phyloP scores from a whole-genome alignment of 2,113 vertebrate species.

The Hyperopisus bebe region DNA sequence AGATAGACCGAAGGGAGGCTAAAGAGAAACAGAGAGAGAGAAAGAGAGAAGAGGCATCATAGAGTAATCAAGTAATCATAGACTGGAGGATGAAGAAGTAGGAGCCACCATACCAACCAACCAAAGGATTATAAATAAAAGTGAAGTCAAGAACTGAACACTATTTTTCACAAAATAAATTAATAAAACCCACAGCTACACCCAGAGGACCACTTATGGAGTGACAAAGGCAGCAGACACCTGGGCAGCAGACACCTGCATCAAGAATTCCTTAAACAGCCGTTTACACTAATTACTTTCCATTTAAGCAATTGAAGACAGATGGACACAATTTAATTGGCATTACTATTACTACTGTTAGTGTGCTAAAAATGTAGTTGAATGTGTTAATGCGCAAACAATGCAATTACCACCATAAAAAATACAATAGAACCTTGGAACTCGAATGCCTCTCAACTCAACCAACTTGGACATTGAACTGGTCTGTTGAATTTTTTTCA shows the following conservation, averaged over 20 bases:
- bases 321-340: background rate
- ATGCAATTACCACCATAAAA: background rate
- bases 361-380: background rate
- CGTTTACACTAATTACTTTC: background rate
- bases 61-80: background rate
- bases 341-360: background rate
- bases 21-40: too few relatives aligned
- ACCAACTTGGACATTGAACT: too few relatives aligned
- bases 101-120: background rate
- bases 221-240: background rate
- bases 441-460: too few relatives aligned
- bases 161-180: background rate
- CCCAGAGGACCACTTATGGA: background rate
- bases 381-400: background rate
- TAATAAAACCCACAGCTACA: background rate
- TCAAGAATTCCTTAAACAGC: background rate
- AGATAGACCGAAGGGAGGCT: background rate
- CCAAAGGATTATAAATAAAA: background rate
- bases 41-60: background rate
- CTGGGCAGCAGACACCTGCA: background rate
- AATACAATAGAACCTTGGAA: background rate
- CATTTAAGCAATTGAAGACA: background rate
- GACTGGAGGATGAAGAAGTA: background rate
- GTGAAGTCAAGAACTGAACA: background rate
- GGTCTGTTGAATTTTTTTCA: too few relatives aligned